phyloP scores from a whole-genome alignment of 2,888 invertebrate genomes.

The Cinara cedri region DNA sequence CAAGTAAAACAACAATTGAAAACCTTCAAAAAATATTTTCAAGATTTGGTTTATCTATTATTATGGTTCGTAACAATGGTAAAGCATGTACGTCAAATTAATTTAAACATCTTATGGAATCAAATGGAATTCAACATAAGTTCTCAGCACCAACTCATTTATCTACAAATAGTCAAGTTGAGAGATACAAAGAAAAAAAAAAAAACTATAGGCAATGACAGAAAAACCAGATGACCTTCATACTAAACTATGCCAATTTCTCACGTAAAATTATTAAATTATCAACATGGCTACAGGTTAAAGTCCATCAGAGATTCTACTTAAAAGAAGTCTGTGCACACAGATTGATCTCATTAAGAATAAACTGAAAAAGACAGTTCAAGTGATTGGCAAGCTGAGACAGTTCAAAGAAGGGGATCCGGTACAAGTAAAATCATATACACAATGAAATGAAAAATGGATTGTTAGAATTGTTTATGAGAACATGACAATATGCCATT shows the following conservation, averaged over 20 bases:
- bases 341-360: background rate
- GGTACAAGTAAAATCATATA: background rate
- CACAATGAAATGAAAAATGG: background rate
- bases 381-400: background rate
- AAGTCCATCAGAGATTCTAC: background rate
- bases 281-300: background rate
- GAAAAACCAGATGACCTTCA: background rate
- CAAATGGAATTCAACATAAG: slow-evolving; percentile 3
- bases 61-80: slow-evolving; percentile 39
- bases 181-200: background rate
- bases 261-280: too few relatives aligned
- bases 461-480: background rate
- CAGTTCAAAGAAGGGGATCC: background rate
- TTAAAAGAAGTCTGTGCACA: background rate
- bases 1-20: slow-evolving; percentile 1
- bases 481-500: background rate
- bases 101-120: background rate
- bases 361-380: background rate
- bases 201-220: background rate
- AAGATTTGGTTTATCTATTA: slow-evolving; percentile 18
- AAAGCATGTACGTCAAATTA: background rate
- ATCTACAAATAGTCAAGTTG: background rate
- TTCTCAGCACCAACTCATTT: background rate
- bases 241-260: too few relatives aligned
- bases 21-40: slow-evolving; percentile 22